phyloP scores from a whole-genome alignment of 2,797 vertebrate genomes.

The Sylvilagus floridanus region DNA sequence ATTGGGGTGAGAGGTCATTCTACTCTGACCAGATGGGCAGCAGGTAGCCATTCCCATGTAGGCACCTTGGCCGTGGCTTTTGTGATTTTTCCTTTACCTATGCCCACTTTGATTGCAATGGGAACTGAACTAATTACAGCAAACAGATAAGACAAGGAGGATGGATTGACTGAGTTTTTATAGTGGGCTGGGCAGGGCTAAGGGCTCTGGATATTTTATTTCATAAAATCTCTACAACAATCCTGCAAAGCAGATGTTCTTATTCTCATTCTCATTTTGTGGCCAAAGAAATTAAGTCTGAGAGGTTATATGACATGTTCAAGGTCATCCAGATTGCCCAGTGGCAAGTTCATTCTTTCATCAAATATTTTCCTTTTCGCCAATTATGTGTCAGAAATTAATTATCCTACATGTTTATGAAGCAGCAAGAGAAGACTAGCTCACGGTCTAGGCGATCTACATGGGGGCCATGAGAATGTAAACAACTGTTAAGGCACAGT shows the following conservation, averaged over 20 bases:
- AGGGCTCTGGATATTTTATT: background rate
- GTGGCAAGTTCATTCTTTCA: slow-evolving; percentile 32
- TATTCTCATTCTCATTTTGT: slow-evolving; percentile 13
- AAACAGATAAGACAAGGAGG: background rate
- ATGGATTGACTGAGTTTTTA: background rate
- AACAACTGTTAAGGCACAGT: background rate
- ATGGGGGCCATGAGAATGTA: background rate
- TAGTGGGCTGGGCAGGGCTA: background rate
- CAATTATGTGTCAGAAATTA: background rate
- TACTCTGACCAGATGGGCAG: background rate
- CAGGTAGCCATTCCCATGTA: background rate
- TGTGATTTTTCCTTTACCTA: slow-evolving; percentile 8
- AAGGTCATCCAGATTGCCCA: background rate
- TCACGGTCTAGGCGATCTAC: background rate
- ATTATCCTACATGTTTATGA: background rate
- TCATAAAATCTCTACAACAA: background rate
- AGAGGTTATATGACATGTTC: background rate
- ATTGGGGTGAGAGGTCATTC: background rate
- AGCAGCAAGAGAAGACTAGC: slow-evolving; percentile 5
- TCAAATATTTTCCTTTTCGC: slow-evolving; percentile 6
- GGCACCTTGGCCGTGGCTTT: background rate
- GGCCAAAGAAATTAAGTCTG: slow-evolving; percentile 17
- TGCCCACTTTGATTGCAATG: background rate
- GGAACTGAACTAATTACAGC: background rate
- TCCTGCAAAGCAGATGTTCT: background rate